These are phyloP conservation scores for Diorhabda elongata DNA, from an alignment of 1,140 invertebrate species.

Conservation along the genomic window DNA sequence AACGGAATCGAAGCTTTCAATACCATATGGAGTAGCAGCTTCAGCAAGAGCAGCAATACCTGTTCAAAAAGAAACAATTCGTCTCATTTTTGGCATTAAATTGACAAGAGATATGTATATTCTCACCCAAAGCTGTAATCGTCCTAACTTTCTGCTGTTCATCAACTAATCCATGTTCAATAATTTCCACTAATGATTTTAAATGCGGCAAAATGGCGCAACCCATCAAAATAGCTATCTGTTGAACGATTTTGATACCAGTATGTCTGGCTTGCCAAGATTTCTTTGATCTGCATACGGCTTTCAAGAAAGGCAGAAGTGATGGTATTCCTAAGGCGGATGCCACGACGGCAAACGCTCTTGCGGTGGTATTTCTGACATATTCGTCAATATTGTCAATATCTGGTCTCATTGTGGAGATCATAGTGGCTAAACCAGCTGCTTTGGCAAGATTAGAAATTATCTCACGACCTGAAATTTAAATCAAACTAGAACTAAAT, in stretches of 20 bases:
- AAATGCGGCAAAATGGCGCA: slow-evolving; percentile 98
- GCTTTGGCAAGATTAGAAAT: slow-evolving; percentile 99
- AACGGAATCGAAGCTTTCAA: slow-evolving; percentile 99
- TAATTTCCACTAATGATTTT: slow-evolving; percentile 97
- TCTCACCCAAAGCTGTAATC: slow-evolving; percentile 82
- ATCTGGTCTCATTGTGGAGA: slow-evolving; percentile 99
- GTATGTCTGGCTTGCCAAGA: slow-evolving; percentile 99
- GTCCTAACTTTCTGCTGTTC: slow-evolving; percentile 91
- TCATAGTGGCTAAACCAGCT: slow-evolving; percentile 99
- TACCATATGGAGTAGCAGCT: slow-evolving; percentile 98
- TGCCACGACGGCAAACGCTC: slow-evolving; percentile 98
- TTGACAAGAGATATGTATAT: background rate
- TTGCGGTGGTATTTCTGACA: slow-evolving; percentile 96
- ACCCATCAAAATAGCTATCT: slow-evolving; percentile 99
- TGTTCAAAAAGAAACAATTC: background rate
- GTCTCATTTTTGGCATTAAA: background rate
- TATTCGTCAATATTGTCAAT: slow-evolving; percentile 99
- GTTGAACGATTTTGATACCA: slow-evolving; percentile 99
- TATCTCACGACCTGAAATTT: slow-evolving; percentile 76
- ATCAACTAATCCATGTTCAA: slow-evolving; percentile 91
- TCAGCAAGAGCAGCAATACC: slow-evolving; percentile 97
- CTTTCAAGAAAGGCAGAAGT: slow-evolving; percentile 95
- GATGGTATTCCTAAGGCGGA: slow-evolving; percentile 97
- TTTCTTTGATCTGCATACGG: slow-evolving; percentile 98
- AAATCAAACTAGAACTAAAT: background rate